Evolutionary conservation across 2,888 invertebrate genomes (phyloP).

Genomic region (Cataglyphis cursor): DNA sequence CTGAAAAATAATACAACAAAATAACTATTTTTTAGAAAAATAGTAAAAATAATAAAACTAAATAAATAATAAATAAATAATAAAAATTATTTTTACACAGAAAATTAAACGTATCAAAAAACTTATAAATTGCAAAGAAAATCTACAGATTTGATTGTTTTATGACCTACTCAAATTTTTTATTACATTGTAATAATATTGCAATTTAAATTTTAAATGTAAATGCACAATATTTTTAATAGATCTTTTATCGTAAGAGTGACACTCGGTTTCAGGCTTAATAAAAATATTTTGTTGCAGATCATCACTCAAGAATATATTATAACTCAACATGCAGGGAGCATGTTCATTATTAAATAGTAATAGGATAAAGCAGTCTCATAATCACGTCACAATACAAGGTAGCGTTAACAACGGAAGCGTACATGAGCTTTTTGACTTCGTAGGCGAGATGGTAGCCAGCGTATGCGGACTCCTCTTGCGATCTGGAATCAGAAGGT

Average conservation of each 20-base stretch:
- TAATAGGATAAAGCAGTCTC: conserved; percentile 15
- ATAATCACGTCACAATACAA: conserved; percentile 64
- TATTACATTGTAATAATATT: background rate
- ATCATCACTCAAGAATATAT: conserved; percentile 25
- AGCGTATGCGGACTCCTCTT: conserved; percentile 97
- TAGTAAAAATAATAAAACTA: background rate
- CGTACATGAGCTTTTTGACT: conserved; percentile 99
- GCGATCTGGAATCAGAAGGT: conserved; percentile 93
- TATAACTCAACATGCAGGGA: conserved; percentile 46
- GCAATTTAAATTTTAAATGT: background rate
- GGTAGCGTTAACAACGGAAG: conserved; percentile 88
- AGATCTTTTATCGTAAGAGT: background rate
- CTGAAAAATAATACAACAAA: background rate
- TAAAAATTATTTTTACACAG: background rate
- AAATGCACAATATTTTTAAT: background rate
- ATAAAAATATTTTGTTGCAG: conserved; percentile 1
- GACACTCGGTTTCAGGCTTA: background rate
- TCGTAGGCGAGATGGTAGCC: conserved; percentile 99
- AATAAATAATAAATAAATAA: background rate
- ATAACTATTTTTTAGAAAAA: background rate
- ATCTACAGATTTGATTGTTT: background rate
- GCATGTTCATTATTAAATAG: conserved; percentile 41
- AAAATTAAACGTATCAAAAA: conserved; percentile 8
- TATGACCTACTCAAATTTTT: background rate
- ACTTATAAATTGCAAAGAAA: background rate